Evolutionary conservation across 1,140 invertebrate species (phyloP).

Genomic region (Bacillus rossius): DNA sequence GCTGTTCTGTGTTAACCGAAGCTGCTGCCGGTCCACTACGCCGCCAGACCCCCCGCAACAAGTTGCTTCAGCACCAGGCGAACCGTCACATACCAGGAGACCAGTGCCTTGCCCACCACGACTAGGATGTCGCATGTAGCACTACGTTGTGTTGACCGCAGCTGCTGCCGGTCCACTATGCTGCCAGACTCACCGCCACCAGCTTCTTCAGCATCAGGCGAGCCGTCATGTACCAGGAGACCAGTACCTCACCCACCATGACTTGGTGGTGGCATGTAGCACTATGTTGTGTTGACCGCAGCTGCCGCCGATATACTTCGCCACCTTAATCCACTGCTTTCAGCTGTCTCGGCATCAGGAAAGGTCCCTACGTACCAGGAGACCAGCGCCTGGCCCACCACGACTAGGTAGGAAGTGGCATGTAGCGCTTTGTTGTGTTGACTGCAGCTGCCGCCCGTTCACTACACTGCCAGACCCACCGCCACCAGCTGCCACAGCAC

Average conservation of each 20-base stretch:
- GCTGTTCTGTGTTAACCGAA: not conserved
- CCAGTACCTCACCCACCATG: constrained; percentile 18
- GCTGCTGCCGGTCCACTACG: constrained; percentile 21
- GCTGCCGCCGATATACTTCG: constrained; percentile 25
- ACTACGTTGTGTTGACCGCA: not conserved
- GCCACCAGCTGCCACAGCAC: constrained; percentile 28
- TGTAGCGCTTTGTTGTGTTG: too few relatives aligned
- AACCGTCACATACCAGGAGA: constrained; percentile 22
- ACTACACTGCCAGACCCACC: constrained; percentile 26
- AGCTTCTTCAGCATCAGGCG: constrained; percentile 26
- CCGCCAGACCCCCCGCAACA: constrained; percentile 25
- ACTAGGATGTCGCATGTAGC: too few relatives aligned
- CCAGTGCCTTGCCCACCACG: too few relatives aligned
- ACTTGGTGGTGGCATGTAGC: too few relatives aligned
- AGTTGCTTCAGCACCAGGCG: constrained; percentile 26
- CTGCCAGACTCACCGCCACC: constrained; percentile 25
- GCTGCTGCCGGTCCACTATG: constrained; percentile 21
- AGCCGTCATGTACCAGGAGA: constrained; percentile 22
- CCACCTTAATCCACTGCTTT: constrained; percentile 25
- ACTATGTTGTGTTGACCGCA: too few relatives aligned
- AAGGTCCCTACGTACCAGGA: constrained; percentile 25
- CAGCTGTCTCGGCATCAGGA: constrained; percentile 24
- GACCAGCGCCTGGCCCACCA: constrained; percentile 17
- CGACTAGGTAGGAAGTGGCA: too few relatives aligned
- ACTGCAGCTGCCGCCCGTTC: constrained; percentile 19